Conservation (phyloP, 2,888 invertebrate species). For the Cryptophagus acutangulus region DNA sequence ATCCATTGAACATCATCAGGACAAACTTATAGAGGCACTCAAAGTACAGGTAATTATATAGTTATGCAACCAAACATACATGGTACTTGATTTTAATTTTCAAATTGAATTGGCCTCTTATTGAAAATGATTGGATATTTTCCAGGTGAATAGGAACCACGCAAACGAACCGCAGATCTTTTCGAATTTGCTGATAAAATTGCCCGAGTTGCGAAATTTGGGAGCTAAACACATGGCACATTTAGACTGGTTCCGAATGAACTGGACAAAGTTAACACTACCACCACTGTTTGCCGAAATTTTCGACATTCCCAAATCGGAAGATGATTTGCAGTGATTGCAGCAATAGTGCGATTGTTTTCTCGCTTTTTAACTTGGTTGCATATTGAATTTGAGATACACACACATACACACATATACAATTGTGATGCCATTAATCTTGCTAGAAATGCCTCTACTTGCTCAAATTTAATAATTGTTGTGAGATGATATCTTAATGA, state of each 20-base stretch:
- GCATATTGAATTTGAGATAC: background rate
- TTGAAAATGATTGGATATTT: background rate
- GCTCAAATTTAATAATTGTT: constrained; percentile 33
- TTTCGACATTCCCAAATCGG: constrained; percentile 89
- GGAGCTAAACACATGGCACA: constrained; percentile 79
- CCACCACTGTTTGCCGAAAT: constrained; percentile 95
- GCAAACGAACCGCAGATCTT: constrained; percentile 57
- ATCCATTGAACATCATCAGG: constrained; percentile 72
- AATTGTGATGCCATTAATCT: constrained; percentile 25
- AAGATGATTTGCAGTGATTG: constrained; percentile 58
- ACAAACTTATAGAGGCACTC: constrained; percentile 80
- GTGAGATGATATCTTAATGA: constrained; percentile 23
- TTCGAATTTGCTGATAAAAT: constrained; percentile 54
- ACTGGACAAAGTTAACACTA: constrained; percentile 78
- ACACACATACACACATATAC: constrained; percentile 2
- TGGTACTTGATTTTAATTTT: background rate
- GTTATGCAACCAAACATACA: constrained; percentile 1
- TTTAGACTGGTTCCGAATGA: constrained; percentile 84
- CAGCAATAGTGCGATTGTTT: constrained; percentile 20
- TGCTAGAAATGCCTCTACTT: constrained; percentile 36
- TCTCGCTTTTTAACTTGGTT: constrained; percentile 21
- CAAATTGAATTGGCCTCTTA: background rate
- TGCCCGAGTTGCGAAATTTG: constrained; percentile 75
- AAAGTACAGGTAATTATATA: constrained; percentile 61
- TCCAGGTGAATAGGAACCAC: constrained; percentile 56